A percentile compares a stretch with the other conserved stretches of the same genome.
Conservation (phyloP, 2,113 vertebrate species). For the Otis tarda region DNA sequence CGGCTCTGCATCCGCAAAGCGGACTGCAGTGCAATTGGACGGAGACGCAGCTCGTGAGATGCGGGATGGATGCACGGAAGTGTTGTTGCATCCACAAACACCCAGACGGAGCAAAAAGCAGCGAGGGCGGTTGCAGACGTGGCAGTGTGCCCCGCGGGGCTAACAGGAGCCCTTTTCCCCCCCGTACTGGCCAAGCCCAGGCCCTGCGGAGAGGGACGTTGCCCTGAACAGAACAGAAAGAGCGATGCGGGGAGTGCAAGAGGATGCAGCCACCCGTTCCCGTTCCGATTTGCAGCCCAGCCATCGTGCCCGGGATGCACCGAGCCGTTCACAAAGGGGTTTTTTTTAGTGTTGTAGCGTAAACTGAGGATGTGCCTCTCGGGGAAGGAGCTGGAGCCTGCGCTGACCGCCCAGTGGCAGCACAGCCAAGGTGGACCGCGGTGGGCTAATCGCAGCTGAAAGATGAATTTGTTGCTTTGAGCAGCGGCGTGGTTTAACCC, state of each 20-base stretch:
- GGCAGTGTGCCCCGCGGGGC: accelerated
- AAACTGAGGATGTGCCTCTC: neutral
- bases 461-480: neutral
- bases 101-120: neutral
- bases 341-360: accelerated
- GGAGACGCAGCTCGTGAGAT: neutral
- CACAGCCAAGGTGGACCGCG: neutral
- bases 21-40: accelerated
- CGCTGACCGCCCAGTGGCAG: accelerated
- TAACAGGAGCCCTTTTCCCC: accelerated
- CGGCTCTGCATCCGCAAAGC: neutral
- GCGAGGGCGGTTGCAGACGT: accelerated
- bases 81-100: no score
- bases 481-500: neutral
- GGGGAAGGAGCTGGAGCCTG: neutral
- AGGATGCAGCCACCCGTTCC: neutral
- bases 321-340: neutral
- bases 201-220: neutral
- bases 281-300: neutral
- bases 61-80: accelerated
- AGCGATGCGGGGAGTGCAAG: neutral
- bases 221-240: neutral
- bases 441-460: neutral
- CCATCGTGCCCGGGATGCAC: neutral
- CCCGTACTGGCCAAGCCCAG: neutral